Base-by-base conservation (phyloP, 35 echinoderm and acorn worm genomes). In the Stichopus chloronotus region DNA sequence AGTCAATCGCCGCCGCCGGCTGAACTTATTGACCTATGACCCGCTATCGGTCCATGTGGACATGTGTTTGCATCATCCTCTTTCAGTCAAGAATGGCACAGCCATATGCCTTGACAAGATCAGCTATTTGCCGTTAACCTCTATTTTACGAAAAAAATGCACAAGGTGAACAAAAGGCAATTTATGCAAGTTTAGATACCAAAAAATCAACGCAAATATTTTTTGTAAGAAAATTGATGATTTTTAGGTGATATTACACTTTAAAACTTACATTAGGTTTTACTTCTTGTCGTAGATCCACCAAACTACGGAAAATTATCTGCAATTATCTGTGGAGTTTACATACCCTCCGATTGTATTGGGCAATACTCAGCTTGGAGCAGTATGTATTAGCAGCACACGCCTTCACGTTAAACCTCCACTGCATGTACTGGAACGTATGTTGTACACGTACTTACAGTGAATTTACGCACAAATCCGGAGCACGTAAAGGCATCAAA, bases 21-120 rank as follows among this genome's bases (percentile, higher is more conserved):
- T 68, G 9, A 55, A 53, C 25, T 53, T 85, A 59, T 58, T 85
- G 55, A 85, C 82, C 82, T 85, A 20, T 85, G 82, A 85, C 79
- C 17, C 55, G 3, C 9, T 2, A 85, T 8, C 82, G 25, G 82
- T 85, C 82, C 82, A 85, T 85, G 53, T 58, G 82, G 9, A 16
- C 14, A 58, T 9, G 14, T n/a, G 82, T 85, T 85, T 85, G 82
- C 82, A 85, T 85, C 82, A 85, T 85, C 82, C 55, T 22, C n/a
- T 23, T 58, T 20, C 5, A 55, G 8, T 55, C 55, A 20, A 9
- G 55, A 13, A 58, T 58, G 57, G 58, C 24, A 85, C 8, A 85
- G 55, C 8, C 5, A 58, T 8, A 53, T 58, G 57, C 23, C 30
- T 43, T 43, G 30, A 43, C 30, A 3, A 43, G 30, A 43, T 43